These are phyloP conservation scores for Dendroctonus ponderosae DNA, from an alignment of 1,140 invertebrate species.

Conservation along the genomic window DNA sequence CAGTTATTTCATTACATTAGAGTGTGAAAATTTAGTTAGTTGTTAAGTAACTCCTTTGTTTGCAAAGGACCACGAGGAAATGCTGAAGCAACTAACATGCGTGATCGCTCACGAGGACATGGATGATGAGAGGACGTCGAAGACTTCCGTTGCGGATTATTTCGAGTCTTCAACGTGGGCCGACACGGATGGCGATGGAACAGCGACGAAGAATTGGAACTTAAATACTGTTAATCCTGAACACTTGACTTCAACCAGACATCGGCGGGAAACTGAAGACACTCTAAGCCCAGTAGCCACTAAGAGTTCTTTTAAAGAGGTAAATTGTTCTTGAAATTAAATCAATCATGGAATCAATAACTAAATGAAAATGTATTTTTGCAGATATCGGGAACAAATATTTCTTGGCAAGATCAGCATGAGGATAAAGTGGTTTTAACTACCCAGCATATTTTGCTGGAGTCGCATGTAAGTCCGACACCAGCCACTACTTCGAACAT, in stretches of 20 bases:
- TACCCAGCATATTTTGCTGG: slow-evolving; percentile 3
- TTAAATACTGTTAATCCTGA: slow-evolving; percentile 46
- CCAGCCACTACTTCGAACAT: too few relatives aligned
- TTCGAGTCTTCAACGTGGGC: slow-evolving; percentile 15
- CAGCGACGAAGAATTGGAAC: slow-evolving; percentile 47
- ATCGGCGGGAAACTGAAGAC: slow-evolving; percentile 51
- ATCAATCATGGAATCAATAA: slow-evolving; percentile 2
- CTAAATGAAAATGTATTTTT: not conserved
- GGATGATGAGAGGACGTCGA: slow-evolving; percentile 46
- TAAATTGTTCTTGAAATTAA: not conserved
- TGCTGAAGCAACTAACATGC: slow-evolving; percentile 52
- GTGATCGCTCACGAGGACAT: slow-evolving; percentile 46
- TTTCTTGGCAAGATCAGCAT: slow-evolving; percentile 17
- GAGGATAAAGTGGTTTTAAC: slow-evolving; percentile 18
- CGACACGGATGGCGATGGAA: slow-evolving; percentile 28
- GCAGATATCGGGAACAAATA: slow-evolving; percentile 1
- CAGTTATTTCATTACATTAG: too few relatives aligned
- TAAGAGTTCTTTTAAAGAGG: slow-evolving; percentile 34
- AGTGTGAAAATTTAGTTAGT: not conserved
- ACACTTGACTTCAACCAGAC: slow-evolving; percentile 49
- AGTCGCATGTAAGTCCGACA: too few relatives aligned
- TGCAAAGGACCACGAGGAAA: slow-evolving; percentile 51
- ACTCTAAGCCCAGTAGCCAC: slow-evolving; percentile 40
- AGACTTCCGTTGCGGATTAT: slow-evolving; percentile 31
- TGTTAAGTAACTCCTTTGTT: slow-evolving; percentile 11